Evolutionary conservation across 1,140 invertebrate genomes (phyloP), one percentile per base, ranked within the genome.

Genomic region (Drosophila rhopaloa): DNA sequence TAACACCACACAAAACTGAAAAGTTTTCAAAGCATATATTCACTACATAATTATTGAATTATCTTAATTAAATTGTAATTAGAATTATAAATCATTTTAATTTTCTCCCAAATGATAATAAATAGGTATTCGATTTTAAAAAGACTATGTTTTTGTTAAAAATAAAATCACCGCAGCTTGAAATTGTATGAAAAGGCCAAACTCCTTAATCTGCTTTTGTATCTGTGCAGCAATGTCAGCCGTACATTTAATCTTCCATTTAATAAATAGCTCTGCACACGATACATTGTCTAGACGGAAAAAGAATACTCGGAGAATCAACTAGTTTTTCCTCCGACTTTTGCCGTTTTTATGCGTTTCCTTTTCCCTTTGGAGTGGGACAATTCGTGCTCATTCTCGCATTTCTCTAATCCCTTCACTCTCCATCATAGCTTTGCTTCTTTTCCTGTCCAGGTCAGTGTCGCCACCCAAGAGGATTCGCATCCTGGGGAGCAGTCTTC

Each of bases 341-440:
- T 44, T 73, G 50, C 56, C 41, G 50, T 65, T 75, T 70, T 79
- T 61, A 62, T 83, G 70, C 43, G 50, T 50, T 35, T 54, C 51
- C 56, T 46, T 67, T 51, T 53, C 16, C 16, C 24, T 14, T 9
- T 27, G 41, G 35, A 61, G 63, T 81, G 47, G 35, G 14, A 37
- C 48, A 13, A 24, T 55, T 44, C 59, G 13, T 35, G 32, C 44
- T 72, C 51, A 63, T 68, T 51, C 70, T 32, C 46, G 40, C 56
- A 66, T 54, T 46, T 55, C 81, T 76, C 68, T 84, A 83, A 84
- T 83, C 81, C 79, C 53, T 59, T 59, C n/a, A 10, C 38, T 65
- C 7, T 35, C 35, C 48, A 14, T 58, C 53, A 37, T 37, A 32
- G 51, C 53, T n/a, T 50, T 48, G 8, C 65, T 53, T 32, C 46